These are phyloP conservation scores for Neosilurus hyrtlii DNA, from an alignment of 2,797 vertebrate species.

Conservation along the genomic window DNA sequence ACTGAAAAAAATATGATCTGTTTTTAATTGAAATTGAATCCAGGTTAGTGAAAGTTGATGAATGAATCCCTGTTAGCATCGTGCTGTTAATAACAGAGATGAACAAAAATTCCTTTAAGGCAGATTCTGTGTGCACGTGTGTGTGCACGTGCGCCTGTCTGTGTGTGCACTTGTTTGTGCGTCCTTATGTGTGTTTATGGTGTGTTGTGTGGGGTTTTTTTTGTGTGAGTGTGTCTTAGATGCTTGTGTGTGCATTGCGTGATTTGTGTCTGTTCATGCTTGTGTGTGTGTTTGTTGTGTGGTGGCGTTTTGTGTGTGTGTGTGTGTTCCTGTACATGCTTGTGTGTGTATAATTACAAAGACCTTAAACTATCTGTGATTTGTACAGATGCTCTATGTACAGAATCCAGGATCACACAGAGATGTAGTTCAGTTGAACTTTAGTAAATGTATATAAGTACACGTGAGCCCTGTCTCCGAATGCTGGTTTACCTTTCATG, in stretches of 20 bases:
- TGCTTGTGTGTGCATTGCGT: no score
- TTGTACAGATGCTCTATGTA: neutral
- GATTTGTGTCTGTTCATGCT: no score
- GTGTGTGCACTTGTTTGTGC: neutral
- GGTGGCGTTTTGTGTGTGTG: neutral
- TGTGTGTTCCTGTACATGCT: neutral
- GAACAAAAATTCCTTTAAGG: neutral
- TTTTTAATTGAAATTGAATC: neutral
- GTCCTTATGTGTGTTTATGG: neutral
- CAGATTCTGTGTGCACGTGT: neutral
- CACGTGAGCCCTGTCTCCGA: neutral
- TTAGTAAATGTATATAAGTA: neutral
- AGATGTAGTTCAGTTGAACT: neutral
- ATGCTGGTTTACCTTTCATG: neutral
- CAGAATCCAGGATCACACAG: neutral
- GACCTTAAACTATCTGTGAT: neutral
- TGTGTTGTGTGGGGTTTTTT: neutral
- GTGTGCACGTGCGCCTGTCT: neutral
- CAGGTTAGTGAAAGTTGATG: neutral
- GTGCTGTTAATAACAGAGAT: neutral
- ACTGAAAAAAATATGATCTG: neutral
- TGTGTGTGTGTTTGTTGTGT: no score
- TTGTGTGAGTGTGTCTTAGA: neutral
- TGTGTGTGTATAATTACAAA: neutral
- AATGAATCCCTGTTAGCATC: neutral